Base-by-base conservation (phyloP, 2,888 invertebrate species). In the Oscheius sp. region DNA sequence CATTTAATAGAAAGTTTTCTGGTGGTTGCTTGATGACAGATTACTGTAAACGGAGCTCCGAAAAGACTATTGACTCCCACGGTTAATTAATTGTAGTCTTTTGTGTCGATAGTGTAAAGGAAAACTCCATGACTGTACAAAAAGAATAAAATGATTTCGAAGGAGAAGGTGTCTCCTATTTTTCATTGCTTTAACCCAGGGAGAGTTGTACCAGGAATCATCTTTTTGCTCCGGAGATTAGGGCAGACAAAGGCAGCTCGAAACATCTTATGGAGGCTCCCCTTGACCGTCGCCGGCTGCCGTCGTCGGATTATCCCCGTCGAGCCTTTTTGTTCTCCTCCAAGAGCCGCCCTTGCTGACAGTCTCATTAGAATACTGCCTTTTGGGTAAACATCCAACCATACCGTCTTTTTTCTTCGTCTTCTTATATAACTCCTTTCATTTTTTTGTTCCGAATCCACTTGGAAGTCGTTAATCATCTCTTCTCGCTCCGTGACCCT, bases 261-360 rank as follows among this genome's bases (percentile, higher is more conserved):
- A 30, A 50, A 14, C 20, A 47, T 47, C 47, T 47, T 47, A 47
- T 6, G 22, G 22, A 12, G 12, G 28, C n/a, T 30, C 44, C 59
- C 44, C 59, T 59, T 59, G 59, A 59, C 59, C 59, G 59, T 9
- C 20, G 28, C 54, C 54, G 54, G 54, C 54, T 33, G 54, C 33
- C 41, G 59, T 20, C 56, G n/a, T 30, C 59, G 59, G 59, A 59
- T 59, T 24, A 59, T 59, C 59, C 59, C 41, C 41, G 41, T 41
- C n/a, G 41, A 41, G 41, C 41, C 41, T 41, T 59, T 59, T 44
- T 59, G 59, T 41, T 41, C 41, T 26, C 44, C 59, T 41, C 59
- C 59, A 26, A 8, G 24, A 22, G 41, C 41, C 41, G 28, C 59
- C 28, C 41, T 44, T 56, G 20, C 44, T 54, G 54, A 54, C 54